Base-by-base conservation (phyloP, 1,140 invertebrate genomes). In the Bombyx mandarina region DNA sequence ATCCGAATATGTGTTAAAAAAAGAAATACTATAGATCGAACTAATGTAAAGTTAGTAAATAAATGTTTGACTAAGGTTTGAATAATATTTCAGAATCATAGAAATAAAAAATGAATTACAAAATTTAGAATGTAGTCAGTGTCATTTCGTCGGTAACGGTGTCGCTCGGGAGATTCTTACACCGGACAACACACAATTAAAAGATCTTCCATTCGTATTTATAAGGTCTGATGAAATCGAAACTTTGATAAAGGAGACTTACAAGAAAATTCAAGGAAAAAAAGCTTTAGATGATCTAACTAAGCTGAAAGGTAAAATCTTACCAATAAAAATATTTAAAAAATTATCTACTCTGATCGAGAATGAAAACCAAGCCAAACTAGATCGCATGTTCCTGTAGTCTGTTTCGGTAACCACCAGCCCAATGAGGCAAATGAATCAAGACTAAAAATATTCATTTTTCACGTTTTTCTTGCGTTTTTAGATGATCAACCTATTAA, bases 21-120 rank as follows among this genome's bases (percentile, higher is more conserved):
- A 35, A 35, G 4, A 35, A 35, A 35, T 35, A 35, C 26, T 3
- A 35, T 3, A 35, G 26, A 35, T 2, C 26, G 26, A 35, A 18
- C 12, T 18, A 18, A 18, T 35, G 26, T 35, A 35, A 35, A 35
- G 4, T 35, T 0, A 18, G 12, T 18, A 18, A 18, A 18, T 18
- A 18, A 18, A 35, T 35, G 26, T 35, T 5, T 35, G 26, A 35
- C 26, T 35, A 35, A 5, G 2, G 26, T 35, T 3, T 35, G 26
- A 18, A 55, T 45, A 51, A 7, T 43, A n/a, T 64, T 54, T 44
- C 51, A 82, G 79, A 51, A 77, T 82, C 56, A 35, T 74, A 8
- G 79, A 82, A 67, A 52, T 82, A 1, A 80, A 77, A 56, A 52
- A 63, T 7, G 67, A 79, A 35, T 9, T 80, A 26, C 55, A 66